These are phyloP conservation scores for Trididemnum nubilum DNA, from an alignment of 23 tunicate genomes.

Conservation along the genomic window DNA sequence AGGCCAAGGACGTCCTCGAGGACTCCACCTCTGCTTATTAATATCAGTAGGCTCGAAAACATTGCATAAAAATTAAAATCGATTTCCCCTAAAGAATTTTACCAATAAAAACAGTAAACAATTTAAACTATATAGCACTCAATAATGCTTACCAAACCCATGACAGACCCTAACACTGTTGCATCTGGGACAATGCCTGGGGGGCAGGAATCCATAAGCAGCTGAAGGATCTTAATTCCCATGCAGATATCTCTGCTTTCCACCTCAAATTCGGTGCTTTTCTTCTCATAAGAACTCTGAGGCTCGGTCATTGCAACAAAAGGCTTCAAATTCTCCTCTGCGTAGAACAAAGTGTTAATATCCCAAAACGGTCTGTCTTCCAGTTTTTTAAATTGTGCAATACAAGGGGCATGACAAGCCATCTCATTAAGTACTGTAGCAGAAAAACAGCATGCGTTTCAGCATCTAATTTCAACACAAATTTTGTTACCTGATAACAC, in stretches of 20 bases:
- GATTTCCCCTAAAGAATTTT: too few relatives aligned
- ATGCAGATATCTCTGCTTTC: conserved; percentile 53
- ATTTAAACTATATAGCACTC: too few relatives aligned
- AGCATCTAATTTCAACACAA: too few relatives aligned
- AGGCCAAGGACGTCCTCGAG: too few relatives aligned
- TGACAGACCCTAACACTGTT: conserved; percentile 53
- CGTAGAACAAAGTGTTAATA: neutral
- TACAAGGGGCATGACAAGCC: too few relatives aligned
- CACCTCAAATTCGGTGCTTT: conserved; percentile 51
- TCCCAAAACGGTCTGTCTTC: neutral
- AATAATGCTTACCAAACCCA: conserved; percentile 75
- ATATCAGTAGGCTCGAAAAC: too few relatives aligned
- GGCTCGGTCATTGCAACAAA: neutral
- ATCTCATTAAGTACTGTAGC: neutral
- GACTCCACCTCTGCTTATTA: too few relatives aligned
- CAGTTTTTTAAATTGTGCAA: too few relatives aligned
- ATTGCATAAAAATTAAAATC: too few relatives aligned
- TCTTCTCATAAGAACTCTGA: neutral
- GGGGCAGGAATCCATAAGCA: conserved; percentile 81
- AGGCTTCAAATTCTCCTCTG: neutral
- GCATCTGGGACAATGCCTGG: conserved; percentile 95
- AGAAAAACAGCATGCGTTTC: neutral
- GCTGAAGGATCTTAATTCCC: conserved; percentile 55
- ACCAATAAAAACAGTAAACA: too few relatives aligned
- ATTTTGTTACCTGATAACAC: too few relatives aligned